Conservation (phyloP, 2,888 invertebrate species). For the Athalia circularis region DNA sequence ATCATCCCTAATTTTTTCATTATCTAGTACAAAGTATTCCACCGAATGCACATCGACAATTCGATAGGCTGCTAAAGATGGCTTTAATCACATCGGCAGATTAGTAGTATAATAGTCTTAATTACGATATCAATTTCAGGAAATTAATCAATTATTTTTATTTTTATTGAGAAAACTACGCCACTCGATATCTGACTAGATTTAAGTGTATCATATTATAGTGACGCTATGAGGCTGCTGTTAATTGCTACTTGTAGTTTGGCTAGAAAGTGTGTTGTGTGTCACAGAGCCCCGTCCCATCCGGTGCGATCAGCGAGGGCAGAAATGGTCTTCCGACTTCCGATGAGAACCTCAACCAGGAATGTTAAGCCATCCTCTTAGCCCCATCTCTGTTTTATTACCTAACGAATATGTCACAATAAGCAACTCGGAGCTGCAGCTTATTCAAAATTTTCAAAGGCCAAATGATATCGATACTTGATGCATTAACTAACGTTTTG, state of each 20-base stretch:
- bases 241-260: conserved; percentile 39
- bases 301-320: conserved; percentile 64
- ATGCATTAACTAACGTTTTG: no score
- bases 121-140: no score
- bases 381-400: conserved; percentile 37
- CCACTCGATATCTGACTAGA: conserved; percentile 9
- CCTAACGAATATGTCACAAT: not conserved
- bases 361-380: conserved; percentile 62
- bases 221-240: conserved; percentile 24
- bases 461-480: not conserved
- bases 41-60: conserved; percentile 11
- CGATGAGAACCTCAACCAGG: conserved; percentile 72
- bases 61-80: not conserved
- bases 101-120: not conserved
- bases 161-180: not conserved
- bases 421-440: not conserved
- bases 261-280: conserved; percentile 44
- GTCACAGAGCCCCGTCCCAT: conserved; percentile 71
- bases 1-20: conserved; percentile 13
- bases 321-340: conserved; percentile 70
- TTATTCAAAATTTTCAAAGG: conserved; percentile 24
- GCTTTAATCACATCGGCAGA: not conserved
- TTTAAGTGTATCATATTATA: conserved; percentile 15
- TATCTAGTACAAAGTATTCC: conserved; percentile 22
- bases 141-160: not conserved